These are phyloP conservation scores for Lutjanus erythropterus DNA, from an alignment of 2,113 vertebrate species.

Conservation along the genomic window DNA sequence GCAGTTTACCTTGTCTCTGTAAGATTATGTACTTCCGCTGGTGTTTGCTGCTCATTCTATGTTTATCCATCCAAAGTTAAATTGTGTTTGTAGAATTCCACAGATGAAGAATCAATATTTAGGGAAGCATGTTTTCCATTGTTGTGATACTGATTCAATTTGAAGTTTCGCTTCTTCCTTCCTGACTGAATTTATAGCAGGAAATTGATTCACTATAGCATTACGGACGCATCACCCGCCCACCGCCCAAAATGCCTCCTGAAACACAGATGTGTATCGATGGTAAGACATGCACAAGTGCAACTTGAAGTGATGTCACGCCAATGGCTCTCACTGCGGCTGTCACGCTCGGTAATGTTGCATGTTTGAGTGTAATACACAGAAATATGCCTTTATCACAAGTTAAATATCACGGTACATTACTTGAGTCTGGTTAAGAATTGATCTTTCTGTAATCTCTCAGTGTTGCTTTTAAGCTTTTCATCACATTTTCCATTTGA, in stretches of 20 bases:
- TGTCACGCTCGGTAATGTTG: conserved; percentile 23
- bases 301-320: conserved; percentile 35
- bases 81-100: conserved; percentile 68
- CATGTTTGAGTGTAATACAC: conserved; percentile 32
- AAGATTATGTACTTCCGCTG: conserved; percentile 36
- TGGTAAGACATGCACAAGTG: conserved; percentile 25
- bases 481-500: conserved; percentile 1
- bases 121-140: conserved; percentile 69
- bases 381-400: conserved; percentile 33
- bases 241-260: conserved; percentile 48
- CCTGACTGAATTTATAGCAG: conserved; percentile 58
- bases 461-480: conserved; percentile 14
- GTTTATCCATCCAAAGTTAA: conserved; percentile 38
- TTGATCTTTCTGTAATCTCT: background rate
- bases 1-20: conserved; percentile 58
- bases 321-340: conserved; percentile 17
- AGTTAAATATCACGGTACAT: conserved; percentile 34
- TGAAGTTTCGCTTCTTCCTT: conserved; percentile 50
- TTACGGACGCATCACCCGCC: conserved; percentile 69
- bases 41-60: conserved; percentile 40
- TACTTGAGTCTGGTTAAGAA: conserved; percentile 6
- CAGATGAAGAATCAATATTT: conserved; percentile 71
- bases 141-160: conserved; percentile 72
- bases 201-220: conserved; percentile 58
- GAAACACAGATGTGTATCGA: conserved; percentile 48